Evolutionary conservation across 2,888 invertebrate genomes (phyloP), one percentile per base, ranked within the genome.

Genomic region (Phrixothrix hirtus): DNA sequence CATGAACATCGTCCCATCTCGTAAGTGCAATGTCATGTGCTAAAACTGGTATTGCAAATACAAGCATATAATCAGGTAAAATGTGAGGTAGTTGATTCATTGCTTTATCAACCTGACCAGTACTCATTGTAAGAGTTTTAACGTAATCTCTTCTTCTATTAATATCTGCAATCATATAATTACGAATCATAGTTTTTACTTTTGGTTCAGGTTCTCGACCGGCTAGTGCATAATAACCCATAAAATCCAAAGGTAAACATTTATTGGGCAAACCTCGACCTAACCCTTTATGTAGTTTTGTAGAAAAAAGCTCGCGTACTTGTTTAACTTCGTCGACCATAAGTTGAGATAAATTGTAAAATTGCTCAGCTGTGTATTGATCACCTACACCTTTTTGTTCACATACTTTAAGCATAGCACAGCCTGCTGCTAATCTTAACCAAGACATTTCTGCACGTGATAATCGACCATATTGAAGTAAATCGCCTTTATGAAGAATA

Each of bases 371-470:
- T 1, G 90, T 92, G 72, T 92, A 93, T 74, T 95, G 92, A 75
- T 96, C 95, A 0, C 95, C 93, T 43, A 95, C 97, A 37, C 92
- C 92, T 71, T 94, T 94, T 75, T 97, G 96, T 70, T 97, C 95
- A 76, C 95, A 95, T 37, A 98, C 90, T 79, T 96, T 97, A 41
- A 98, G 78, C 91, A 97, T 95, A 36, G 95, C 94, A 73, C 92
- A 92, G 45, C 95, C 97, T 3, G 97, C 96, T 9, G 92, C 88
- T 29, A 97, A 78, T 50, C 97, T 82, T 35, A 98, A 74, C 85
- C 95, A 93, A 1, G 96, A 92, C 87, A 93, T 93, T 77, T 98
- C 97, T 4, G 92, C 88, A 67, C 84, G 84, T 34, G 90, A 88
- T 55, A 87, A 74, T 55, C 85, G 84, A 56, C 87, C 87, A 74